Percentiles rank a stretch among this genome's conserved stretches.
Conservation (phyloP, 2,888 invertebrate genomes). For the Drosophila koepferae region DNA sequence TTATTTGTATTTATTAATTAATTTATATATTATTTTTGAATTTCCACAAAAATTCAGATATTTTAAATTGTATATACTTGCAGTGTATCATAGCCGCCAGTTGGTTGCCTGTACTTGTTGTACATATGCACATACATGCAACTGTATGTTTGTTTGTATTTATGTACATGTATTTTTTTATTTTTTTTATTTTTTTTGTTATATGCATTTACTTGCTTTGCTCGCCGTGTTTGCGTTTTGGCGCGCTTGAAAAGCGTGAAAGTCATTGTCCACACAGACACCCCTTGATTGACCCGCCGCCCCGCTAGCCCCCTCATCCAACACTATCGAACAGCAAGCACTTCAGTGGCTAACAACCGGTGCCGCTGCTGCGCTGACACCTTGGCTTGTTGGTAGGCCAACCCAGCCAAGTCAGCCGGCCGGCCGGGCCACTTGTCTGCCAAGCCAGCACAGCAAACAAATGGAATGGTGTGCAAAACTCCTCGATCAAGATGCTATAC, state of each 20-base stretch:
- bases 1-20: not conserved
- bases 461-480: conserved; percentile 60
- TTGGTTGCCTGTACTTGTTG: conserved; percentile 57
- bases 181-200: not conserved
- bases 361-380: conserved; percentile 41
- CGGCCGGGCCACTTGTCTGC: conserved; percentile 56
- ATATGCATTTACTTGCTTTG: conserved; percentile 13
- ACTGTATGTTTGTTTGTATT: not conserved
- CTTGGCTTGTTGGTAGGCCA: conserved; percentile 34
- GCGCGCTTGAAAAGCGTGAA: conserved; percentile 81
- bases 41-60: too few relatives aligned
- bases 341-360: conserved; percentile 36
- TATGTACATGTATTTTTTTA: conserved; percentile 9
- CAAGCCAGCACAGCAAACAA: conserved; percentile 41
- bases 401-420: conserved; percentile 29
- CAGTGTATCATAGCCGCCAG: conserved; percentile 50
- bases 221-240: conserved; percentile 56
- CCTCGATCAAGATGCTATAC: conserved; percentile 46
- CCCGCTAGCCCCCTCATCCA: not conserved
- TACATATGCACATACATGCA: conserved; percentile 1
- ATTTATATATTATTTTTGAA: not conserved
- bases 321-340: conserved; percentile 1
- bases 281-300: conserved; percentile 11
- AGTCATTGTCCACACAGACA: conserved; percentile 71
- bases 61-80: conserved; percentile 2